Evolutionary conservation across 1,140 invertebrate genomes (phyloP).

Genomic region (Drosophila bifasciata): DNA sequence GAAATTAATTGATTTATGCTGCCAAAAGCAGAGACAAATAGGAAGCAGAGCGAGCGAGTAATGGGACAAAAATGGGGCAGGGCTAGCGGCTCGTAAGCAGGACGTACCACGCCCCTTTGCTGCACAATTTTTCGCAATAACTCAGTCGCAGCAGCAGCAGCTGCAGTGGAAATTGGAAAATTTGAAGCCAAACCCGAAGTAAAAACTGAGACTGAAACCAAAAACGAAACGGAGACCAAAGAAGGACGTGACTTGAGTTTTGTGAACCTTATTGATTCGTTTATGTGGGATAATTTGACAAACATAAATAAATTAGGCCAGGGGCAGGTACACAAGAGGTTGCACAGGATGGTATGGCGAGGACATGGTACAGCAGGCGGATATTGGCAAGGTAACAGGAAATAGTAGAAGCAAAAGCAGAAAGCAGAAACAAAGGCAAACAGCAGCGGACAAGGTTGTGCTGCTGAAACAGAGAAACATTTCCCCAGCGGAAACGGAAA

Average conservation of each 20-base stretch:
- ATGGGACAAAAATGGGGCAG: neutral
- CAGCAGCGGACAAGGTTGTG: conserved; percentile 14
- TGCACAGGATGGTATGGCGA: neutral
- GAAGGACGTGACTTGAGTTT: conserved; percentile 35
- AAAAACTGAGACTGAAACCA: neutral
- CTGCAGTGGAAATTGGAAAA: conserved; percentile 45
- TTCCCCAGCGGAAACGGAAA: conserved; percentile 73
- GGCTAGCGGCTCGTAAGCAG: conserved; percentile 24
- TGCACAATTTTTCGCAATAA: conserved; percentile 73
- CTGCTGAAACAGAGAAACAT: conserved; percentile 27
- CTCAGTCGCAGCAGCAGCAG: conserved; percentile 47
- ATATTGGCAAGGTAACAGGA: conserved; percentile 77
- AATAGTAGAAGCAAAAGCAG: conserved; percentile 34
- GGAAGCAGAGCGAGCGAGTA: conserved; percentile 2
- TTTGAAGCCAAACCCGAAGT: conserved; percentile 14
- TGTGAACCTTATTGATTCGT: conserved; percentile 66
- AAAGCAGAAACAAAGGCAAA: conserved; percentile 41
- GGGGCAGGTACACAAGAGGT: conserved; percentile 4
- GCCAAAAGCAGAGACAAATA: conserved; percentile 19
- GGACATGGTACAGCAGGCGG: conserved; percentile 48
- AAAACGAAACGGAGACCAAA: neutral
- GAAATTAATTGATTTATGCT: conserved; percentile 78
- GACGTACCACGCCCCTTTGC: conserved; percentile 34
- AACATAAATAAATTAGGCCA: conserved; percentile 78
- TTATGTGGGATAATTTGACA: conserved; percentile 79